Percentiles rank a stretch among this genome's conserved stretches.
Evolutionary conservation across 2,888 invertebrate species (phyloP).

Genomic region (Drosophila glabriapex): DNA sequence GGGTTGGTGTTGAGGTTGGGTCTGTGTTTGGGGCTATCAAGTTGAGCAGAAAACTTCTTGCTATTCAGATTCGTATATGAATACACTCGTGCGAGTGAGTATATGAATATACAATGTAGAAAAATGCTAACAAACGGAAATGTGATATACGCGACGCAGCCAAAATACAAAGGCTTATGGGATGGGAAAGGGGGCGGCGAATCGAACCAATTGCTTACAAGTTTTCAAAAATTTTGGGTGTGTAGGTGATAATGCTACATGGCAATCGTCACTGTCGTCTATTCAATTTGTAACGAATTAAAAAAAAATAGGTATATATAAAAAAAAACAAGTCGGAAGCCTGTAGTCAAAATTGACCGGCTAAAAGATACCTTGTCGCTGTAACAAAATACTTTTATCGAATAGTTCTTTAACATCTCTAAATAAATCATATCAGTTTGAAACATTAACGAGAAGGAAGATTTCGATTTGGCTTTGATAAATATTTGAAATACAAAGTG

Average conservation of each 20-base stretch:
- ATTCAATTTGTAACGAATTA: constrained; percentile 76
- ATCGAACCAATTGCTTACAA: constrained; percentile 66
- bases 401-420: not conserved
- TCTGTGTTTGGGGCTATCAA: constrained; percentile 66
- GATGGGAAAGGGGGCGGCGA: constrained; percentile 17
- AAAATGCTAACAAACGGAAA: constrained; percentile 79
- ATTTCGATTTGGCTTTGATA: not conserved
- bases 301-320: constrained; percentile 30
- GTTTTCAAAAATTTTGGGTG: constrained; percentile 45
- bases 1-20: constrained; percentile 12
- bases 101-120: constrained; percentile 64
- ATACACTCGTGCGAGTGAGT: constrained; percentile 41
- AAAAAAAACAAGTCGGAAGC: constrained; percentile 12
- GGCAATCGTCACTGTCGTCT: constrained; percentile 69
- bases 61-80: constrained; percentile 59
- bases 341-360: not conserved
- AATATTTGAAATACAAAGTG: not conserved
- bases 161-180: constrained; percentile 71
- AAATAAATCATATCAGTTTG: not conserved
- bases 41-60: constrained; percentile 79
- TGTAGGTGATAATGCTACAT: constrained; percentile 67
- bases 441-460: not conserved
- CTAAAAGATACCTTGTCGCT: not conserved
- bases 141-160: constrained; percentile 76
- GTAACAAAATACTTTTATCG: not conserved